Evolutionary conservation across 2,113 vertebrate species (phyloP).

Genomic region (Empidonax traillii): DNA sequence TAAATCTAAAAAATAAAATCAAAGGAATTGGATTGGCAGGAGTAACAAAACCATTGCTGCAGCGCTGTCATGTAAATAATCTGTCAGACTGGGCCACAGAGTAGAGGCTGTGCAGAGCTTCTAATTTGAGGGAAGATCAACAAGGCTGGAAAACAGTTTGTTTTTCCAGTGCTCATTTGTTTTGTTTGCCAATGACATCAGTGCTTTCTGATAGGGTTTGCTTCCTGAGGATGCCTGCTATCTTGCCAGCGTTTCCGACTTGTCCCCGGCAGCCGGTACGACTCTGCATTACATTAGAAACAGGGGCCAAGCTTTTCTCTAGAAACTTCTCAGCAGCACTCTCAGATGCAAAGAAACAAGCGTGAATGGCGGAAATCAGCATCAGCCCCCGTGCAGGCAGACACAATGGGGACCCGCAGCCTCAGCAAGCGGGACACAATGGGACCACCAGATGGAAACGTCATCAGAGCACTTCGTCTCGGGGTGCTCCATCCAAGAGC

Average conservation of each 20-base stretch:
- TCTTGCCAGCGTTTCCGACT: slow-evolving; percentile 67
- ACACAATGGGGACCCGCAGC: neutral
- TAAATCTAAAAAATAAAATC: slow-evolving; percentile 16
- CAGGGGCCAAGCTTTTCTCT: slow-evolving; percentile 36
- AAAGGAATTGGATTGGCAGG: slow-evolving; percentile 18
- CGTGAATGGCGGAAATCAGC: neutral
- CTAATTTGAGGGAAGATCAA: slow-evolving; percentile 45
- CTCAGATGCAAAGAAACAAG: slow-evolving; percentile 1
- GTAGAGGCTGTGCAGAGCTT: slow-evolving; percentile 12
- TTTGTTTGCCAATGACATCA: slow-evolving; percentile 68
- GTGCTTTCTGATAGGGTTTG: slow-evolving; percentile 51
- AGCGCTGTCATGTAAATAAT: neutral
- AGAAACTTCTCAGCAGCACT: slow-evolving; percentile 21
- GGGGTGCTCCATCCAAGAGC: neutral
- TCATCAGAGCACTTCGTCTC: neutral
- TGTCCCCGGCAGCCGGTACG: slow-evolving; percentile 45
- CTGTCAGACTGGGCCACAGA: slow-evolving; percentile 4
- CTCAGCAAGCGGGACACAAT: rapidly evolving
- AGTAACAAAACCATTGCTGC: neutral
- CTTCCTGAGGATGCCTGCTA: slow-evolving; percentile 71
- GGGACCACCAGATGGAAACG: neutral
- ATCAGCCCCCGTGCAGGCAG: neutral
- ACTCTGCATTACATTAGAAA: neutral
- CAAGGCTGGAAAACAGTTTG: slow-evolving; percentile 26
- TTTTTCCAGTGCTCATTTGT: slow-evolving; percentile 59